These are phyloP conservation scores for Epicauta chinensis DNA, from an alignment of 1,140 invertebrate genomes.

Conservation along the genomic window DNA sequence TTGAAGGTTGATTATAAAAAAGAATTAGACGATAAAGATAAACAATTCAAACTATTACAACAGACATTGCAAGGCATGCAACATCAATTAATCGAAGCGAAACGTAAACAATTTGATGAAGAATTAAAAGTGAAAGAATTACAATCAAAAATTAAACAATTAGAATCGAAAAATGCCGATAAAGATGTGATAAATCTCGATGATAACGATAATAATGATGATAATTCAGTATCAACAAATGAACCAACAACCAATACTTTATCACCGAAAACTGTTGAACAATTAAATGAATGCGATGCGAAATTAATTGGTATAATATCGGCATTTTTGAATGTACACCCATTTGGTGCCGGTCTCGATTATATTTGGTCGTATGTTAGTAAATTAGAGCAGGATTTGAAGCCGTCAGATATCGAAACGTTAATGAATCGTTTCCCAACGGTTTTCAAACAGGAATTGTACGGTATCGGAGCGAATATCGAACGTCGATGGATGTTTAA, in stretches of 20 bases:
- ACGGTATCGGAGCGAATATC: conserved; percentile 69
- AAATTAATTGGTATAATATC: conserved; percentile 72
- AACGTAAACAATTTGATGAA: conserved; percentile 56
- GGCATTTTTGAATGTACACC: conserved; percentile 81
- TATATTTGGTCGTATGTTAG: conserved; percentile 80
- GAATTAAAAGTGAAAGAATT: conserved; percentile 55
- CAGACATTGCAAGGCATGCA: conserved; percentile 78
- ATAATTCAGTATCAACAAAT: conserved; percentile 1
- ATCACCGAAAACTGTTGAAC: background rate
- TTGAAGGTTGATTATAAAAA: conserved; percentile 60
- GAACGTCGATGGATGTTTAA: conserved; percentile 73
- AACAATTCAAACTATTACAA: conserved; percentile 65
- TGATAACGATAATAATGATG: conserved; percentile 32
- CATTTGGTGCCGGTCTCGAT: conserved; percentile 76
- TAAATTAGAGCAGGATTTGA: conserved; percentile 61
- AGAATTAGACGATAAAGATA: conserved; percentile 63
- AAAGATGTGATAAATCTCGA: conserved; percentile 38
- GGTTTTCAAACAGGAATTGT: conserved; percentile 68
- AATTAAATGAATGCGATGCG: conserved; percentile 46
- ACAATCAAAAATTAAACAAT: conserved; percentile 47
- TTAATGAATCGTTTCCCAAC: conserved; percentile 67
- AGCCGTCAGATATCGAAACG: conserved; percentile 65
- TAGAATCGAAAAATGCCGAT: conserved; percentile 19
- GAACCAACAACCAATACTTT: conserved; percentile 20
- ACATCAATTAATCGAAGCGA: conserved; percentile 61